phyloP scores from a whole-genome alignment of 2,888 invertebrate genomes.

The Tipula helvola region DNA sequence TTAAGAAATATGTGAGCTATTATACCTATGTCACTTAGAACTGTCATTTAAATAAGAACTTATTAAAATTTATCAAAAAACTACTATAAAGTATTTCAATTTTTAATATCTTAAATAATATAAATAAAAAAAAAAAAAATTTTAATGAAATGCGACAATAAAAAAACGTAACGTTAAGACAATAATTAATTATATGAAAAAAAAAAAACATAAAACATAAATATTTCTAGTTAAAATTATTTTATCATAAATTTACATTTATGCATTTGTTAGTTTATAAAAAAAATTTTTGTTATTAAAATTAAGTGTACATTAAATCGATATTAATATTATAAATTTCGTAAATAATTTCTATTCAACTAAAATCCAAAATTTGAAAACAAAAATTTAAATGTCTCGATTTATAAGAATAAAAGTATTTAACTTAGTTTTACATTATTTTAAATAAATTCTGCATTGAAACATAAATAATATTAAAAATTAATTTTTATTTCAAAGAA shows the following conservation, averaged over 20 bases:
- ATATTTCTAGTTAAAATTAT: not conserved
- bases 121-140: not conserved
- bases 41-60: not conserved
- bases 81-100: not conserved
- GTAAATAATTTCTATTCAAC: not conserved
- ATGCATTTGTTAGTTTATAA: not conserved
- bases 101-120: not conserved
- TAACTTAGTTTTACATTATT: too few relatives aligned
- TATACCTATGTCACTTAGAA: not conserved
- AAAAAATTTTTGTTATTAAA: not conserved
- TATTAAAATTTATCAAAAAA: not conserved
- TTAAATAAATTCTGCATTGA: too few relatives aligned
- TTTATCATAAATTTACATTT: constrained; percentile 4
- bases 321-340: not conserved
- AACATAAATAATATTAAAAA: too few relatives aligned
- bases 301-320: not conserved
- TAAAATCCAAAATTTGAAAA: too few relatives aligned
- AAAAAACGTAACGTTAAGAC: not conserved
- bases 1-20: not conserved
- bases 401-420: too few relatives aligned
- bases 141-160: not conserved
- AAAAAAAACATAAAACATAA: not conserved
- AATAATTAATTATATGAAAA: not conserved
- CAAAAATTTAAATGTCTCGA: too few relatives aligned
- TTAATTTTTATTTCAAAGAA: too few relatives aligned